Percentiles rank a stretch among this genome's conserved stretches.
phyloP scores from a whole-genome alignment of 2,797 vertebrate genomes.

The Sus cebifrons region DNA sequence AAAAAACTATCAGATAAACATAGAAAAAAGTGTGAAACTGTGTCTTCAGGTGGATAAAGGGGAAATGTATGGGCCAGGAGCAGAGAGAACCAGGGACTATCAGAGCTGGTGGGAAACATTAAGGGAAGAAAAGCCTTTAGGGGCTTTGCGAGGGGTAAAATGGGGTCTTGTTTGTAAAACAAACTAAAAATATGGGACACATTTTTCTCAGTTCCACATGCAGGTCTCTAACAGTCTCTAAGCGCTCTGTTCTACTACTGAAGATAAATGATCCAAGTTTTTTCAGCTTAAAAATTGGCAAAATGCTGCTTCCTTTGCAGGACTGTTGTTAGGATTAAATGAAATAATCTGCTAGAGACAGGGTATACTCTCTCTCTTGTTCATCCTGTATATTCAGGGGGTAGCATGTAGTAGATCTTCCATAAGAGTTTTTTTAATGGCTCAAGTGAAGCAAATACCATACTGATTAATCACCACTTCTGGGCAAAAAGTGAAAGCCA shows the following conservation, averaged over 20 bases:
- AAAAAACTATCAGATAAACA: neutral
- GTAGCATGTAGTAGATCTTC: neutral
- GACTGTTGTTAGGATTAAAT: neutral
- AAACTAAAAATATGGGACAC: neutral
- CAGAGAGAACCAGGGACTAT: neutral
- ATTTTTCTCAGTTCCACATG: neutral
- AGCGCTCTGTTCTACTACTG: neutral
- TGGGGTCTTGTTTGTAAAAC: neutral
- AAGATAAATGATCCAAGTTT: constrained; percentile 11
- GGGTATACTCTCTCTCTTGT: neutral
- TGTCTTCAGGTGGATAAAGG: neutral
- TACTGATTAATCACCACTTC: neutral
- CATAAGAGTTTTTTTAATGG: neutral
- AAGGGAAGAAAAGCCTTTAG: neutral
- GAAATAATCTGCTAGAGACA: neutral
- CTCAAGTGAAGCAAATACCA: neutral
- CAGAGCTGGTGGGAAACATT: neutral
- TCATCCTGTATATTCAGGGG: neutral
- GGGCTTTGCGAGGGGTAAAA: neutral
- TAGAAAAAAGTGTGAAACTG: neutral
- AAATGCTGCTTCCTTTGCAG: neutral
- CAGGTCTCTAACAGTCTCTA: neutral
- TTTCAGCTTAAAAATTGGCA: neutral
- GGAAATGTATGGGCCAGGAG: neutral
- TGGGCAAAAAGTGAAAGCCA: constrained; percentile 18